Base-by-base conservation (phyloP, 2,113 vertebrate species). In the Anas platyrhynchos region DNA sequence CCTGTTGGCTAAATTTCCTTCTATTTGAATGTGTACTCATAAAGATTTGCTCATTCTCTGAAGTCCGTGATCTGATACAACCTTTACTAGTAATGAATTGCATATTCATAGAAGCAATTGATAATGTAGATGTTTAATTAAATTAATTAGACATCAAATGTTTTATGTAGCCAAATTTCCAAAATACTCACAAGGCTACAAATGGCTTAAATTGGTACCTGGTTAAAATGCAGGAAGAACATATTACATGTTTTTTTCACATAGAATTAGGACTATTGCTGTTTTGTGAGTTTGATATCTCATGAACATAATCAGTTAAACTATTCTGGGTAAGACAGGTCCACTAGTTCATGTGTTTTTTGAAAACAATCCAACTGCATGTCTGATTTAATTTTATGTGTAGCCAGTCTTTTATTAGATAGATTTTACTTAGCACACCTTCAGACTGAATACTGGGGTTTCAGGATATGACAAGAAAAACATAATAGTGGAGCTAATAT, bases 21-120 rank as follows among this genome's bases (percentile, higher is more conserved):
- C 13, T 4, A 8, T 79, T 46, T 41, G 11, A 79, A 55, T 16
- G 48, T 6, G 13, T 46, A 10, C 0, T 0, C 7, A 34, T 43
- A 74, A 20, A 48, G 31, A 61, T 55, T 48, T 74, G 31, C 13
- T 36, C 18, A 3, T 68, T 67, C 31, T 50, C n/a, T 25, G 15
- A 2, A 22, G 22, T 26, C 18, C 0, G 0, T 38, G 31, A 52
- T 44, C 32, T 74, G 32, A 54, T 71, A 41, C 3, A 66, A 14
- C 29, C 7, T 65, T 54, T 54, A 34, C 31, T 1, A 2, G 16
- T 54, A 65, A 59, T n/a, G 43, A 66, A 59, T 66, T 48, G 22
- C 5, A 11, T 18, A 38, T 58, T 76, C 13, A 41, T 21, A 46
- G 48, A 36, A 48, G 15, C 25, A 31, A 61, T 61, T 54, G 18